Conservation (phyloP, 2,113 vertebrate species). For the Lepidothrix coronata region DNA sequence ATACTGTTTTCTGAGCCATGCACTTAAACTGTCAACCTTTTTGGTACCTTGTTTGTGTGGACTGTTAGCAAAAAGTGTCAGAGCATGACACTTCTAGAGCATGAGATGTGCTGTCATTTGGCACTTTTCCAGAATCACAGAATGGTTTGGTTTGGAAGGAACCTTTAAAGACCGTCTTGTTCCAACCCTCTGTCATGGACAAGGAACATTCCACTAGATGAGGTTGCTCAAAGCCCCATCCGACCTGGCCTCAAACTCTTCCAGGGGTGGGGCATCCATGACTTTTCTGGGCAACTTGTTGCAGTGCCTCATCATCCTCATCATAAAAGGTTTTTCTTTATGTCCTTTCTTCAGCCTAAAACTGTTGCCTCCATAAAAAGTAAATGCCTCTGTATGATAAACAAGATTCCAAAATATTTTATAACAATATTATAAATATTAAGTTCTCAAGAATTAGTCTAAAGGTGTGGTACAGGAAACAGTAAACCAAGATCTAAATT, state of each 20-base stretch:
- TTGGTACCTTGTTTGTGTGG: background rate
- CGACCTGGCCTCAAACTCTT: background rate
- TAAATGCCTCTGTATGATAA: background rate
- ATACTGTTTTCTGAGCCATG: background rate
- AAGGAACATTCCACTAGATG: background rate
- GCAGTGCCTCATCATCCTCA: background rate
- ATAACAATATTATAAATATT: background rate
- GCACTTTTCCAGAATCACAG: background rate
- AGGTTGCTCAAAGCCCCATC: background rate
- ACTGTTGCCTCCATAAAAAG: background rate
- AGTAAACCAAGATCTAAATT: background rate
- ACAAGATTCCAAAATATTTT: background rate
- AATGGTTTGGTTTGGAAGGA: background rate
- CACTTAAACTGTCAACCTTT: background rate
- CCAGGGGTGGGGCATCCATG: background rate
- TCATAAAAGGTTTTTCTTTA: fast-evolving
- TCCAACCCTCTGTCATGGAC: background rate
- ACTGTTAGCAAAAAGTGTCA: background rate
- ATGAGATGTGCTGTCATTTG: fast-evolving
- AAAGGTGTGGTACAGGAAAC: background rate
- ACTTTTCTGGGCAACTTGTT: background rate
- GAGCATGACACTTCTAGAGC: background rate
- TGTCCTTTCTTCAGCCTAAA: background rate
- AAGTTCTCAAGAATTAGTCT: background rate
- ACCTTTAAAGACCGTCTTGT: background rate